Evolutionary conservation across 2,113 vertebrate genomes (phyloP).

Genomic region (Prunella himalayana): DNA sequence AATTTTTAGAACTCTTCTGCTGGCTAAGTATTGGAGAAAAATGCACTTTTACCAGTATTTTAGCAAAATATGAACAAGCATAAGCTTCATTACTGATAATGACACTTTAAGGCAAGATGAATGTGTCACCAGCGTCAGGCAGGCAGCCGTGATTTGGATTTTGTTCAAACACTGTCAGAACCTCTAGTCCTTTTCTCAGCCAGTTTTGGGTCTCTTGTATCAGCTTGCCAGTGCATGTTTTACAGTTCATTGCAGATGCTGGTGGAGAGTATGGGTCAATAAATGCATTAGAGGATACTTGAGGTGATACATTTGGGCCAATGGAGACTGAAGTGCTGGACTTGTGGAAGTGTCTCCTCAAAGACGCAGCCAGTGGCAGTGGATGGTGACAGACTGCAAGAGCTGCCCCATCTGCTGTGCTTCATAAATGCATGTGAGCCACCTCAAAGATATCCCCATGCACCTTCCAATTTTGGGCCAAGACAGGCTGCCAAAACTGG

Average conservation of each 20-base stretch:
- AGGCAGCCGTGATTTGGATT: not conserved
- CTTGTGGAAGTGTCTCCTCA: not conserved
- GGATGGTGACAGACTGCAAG: not conserved
- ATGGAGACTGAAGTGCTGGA: not conserved
- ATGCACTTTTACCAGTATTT: not conserved
- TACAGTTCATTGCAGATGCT: not conserved
- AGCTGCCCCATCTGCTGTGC: not conserved
- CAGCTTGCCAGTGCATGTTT: not conserved
- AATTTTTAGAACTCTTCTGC: not conserved
- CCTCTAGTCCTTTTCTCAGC: not conserved
- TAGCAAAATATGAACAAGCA: not conserved
- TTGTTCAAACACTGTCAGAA: not conserved
- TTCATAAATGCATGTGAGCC: not conserved
- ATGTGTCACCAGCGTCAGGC: not conserved
- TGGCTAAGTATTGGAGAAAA: not conserved
- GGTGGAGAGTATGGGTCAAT: not conserved
- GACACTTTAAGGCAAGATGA: not conserved
- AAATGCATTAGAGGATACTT: not conserved
- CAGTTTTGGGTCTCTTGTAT: not conserved
- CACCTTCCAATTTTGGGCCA: not conserved
- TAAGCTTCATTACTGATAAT: not conserved
- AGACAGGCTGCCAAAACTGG: not conserved
- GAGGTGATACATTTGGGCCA: not conserved
- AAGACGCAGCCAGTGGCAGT: accelerated
- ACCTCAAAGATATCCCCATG: not conserved